Percentiles rank a stretch among this genome's conserved stretches.
These are phyloP conservation scores for Sitobion miscanthi DNA, from an alignment of 1,140 invertebrate genomes.

Conservation along the genomic window DNA sequence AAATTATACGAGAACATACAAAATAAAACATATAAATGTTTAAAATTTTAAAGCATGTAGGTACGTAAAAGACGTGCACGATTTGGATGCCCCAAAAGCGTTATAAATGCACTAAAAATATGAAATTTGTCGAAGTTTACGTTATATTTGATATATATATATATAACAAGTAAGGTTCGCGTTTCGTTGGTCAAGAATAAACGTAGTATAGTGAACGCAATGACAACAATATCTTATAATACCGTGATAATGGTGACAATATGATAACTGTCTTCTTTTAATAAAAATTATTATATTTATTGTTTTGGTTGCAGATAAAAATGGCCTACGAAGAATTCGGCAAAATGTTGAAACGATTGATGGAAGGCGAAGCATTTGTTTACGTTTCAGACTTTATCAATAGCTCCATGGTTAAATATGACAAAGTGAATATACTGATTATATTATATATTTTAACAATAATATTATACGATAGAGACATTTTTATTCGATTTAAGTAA, in stretches of 20 bases:
- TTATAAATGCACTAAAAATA: too few relatives aligned
- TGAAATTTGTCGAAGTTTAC: too few relatives aligned
- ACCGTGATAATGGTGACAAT: too few relatives aligned
- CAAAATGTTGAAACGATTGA: conserved; percentile 71
- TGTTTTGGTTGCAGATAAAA: conserved; percentile 66
- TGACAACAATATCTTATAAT: neutral
- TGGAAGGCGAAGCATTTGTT: conserved; percentile 75
- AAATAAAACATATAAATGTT: too few relatives aligned
- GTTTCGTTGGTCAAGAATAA: neutral
- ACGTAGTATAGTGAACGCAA: neutral
- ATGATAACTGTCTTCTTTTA: neutral
- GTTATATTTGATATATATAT: neutral
- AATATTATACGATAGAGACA: neutral
- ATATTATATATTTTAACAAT: neutral
- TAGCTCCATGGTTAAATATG: conserved; percentile 75
- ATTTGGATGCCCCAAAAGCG: too few relatives aligned
- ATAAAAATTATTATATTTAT: neutral
- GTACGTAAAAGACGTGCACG: too few relatives aligned
- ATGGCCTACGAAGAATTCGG: conserved; percentile 73
- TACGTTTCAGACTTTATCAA: conserved; percentile 73
- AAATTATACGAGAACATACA: too few relatives aligned
- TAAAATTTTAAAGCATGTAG: too few relatives aligned
- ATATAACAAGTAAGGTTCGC: neutral
- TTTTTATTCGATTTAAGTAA: conserved; percentile 18
- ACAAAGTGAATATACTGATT: conserved; percentile 64